Conservation (phyloP, 1,140 invertebrate species). For the Leptinotarsa undecemlineata region DNA sequence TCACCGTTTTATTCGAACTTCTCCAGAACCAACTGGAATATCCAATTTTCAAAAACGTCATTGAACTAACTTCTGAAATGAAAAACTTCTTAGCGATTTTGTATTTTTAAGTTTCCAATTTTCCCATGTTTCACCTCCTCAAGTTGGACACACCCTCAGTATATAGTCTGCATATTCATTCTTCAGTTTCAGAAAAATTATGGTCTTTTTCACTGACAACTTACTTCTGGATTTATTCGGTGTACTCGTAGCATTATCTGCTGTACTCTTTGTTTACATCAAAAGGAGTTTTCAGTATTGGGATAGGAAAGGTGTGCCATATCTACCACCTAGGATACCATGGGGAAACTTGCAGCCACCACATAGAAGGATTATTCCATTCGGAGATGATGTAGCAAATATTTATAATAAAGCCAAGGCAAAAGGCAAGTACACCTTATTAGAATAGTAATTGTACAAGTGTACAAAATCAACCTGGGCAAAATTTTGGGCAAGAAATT, state of each 20-base stretch:
- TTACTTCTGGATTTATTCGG: not conserved
- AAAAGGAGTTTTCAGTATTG: conserved; percentile 11
- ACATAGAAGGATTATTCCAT: not conserved
- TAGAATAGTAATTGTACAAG: not conserved
- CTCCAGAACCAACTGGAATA: too few relatives aligned
- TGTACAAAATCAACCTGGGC: not conserved
- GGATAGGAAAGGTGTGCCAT: not conserved
- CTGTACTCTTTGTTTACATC: not conserved
- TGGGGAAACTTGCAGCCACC: conserved; percentile 17
- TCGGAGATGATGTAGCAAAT: conserved; percentile 6
- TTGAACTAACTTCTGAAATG: too few relatives aligned
- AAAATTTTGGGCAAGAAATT: too few relatives aligned
- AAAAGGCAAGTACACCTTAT: not conserved
- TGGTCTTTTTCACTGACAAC: not conserved
- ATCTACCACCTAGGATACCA: not conserved
- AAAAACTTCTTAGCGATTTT: not conserved
- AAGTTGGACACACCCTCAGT: too few relatives aligned
- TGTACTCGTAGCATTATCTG: not conserved
- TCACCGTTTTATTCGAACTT: too few relatives aligned
- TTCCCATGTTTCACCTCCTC: too few relatives aligned
- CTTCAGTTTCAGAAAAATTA: not conserved
- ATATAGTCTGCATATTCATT: too few relatives aligned
- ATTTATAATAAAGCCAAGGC: conserved; percentile 4
- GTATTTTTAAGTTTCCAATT: too few relatives aligned
- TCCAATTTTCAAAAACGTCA: too few relatives aligned